Conservation (phyloP, 1,140 invertebrate genomes). For the Aphaenogaster rudis region DNA sequence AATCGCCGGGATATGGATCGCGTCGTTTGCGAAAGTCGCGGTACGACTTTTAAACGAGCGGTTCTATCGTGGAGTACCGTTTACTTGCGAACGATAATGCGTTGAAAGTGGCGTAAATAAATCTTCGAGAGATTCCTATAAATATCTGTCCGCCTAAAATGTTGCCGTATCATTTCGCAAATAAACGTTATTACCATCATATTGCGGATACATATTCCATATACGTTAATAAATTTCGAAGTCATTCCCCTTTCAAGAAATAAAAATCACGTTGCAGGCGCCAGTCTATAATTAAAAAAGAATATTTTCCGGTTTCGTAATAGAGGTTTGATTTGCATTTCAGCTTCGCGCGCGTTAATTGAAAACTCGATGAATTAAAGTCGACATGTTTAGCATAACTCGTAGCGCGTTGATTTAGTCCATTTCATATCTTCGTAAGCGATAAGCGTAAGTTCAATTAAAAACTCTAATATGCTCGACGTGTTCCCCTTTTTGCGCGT, state of each 20-base stretch:
- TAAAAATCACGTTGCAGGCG: neutral
- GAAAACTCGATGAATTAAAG: slow-evolving; percentile 51
- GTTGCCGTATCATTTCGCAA: neutral
- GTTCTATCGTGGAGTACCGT: neutral
- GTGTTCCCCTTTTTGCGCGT: slow-evolving; percentile 25
- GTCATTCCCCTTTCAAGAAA: neutral
- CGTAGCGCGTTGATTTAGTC: neutral
- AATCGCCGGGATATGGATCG: slow-evolving; percentile 1
- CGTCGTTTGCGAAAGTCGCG: slow-evolving; percentile 26
- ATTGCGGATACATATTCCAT: neutral
- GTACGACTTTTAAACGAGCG: neutral
- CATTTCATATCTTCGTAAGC: neutral
- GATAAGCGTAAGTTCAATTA: neutral
- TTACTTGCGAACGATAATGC: neutral
- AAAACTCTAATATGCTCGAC: slow-evolving; percentile 23
- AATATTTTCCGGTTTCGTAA: slow-evolving; percentile 21
- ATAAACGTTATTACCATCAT: neutral
- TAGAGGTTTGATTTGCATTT: slow-evolving; percentile 35
- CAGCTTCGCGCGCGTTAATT: slow-evolving; percentile 23
- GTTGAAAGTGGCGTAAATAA: neutral
- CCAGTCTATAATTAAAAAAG: neutral
- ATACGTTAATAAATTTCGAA: slow-evolving; percentile 19
- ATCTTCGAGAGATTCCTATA: neutral
- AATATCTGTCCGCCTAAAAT: neutral
- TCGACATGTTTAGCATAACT: slow-evolving; percentile 9